Base-by-base conservation (phyloP, 2,888 invertebrate genomes). In the Leistus spinibarbis region DNA sequence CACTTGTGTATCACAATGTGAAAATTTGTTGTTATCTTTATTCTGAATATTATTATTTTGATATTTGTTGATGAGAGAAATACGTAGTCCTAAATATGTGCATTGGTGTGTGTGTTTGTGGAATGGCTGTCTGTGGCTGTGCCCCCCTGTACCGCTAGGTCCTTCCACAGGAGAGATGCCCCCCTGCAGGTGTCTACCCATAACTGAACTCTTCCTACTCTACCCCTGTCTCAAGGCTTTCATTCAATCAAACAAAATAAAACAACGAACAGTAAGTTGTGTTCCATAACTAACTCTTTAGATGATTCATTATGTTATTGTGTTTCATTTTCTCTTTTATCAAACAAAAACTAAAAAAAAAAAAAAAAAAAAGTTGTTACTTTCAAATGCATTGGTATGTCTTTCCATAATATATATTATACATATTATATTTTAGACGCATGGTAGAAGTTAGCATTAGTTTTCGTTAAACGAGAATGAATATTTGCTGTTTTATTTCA, bases 71-170 rank as follows among this genome's bases (percentile, higher is more conserved):
- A 40, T 40, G 40, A 40, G 40, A 40, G 40, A 40, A 40, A 40
- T 40, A 40, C 40, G 40, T 40, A 19, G 9, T 66, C 73, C 73
- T 73, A 73, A 73, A 69, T 69, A 75, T 78, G 77, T 79, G 78
- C 78, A 69, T 79, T 76, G 76, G 77, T 79, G 77, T 81, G 79
- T 79, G 77, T 80, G 79, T 78, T 77, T 77, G 76, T 79, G 76
- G 76, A 69, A 75, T 75, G 75, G 69, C 75, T 75, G 75, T 67
- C 69, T 75, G 56, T 69, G 75, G 75, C 75, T 75, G 75, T 75
- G 67, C 67, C 73, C 75, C 75, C 68, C 56, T 68, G 68, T 63
- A 66, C 69, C 72, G 69, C 75, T 75, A 75, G 75, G 69, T 69
- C 75, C 68, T 69, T 75, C 63, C 75, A 67, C 75, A 75, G 75